These are phyloP conservation scores for Cheilosia scutellata DNA, from an alignment of 2,888 invertebrate genomes.

Conservation along the genomic window DNA sequence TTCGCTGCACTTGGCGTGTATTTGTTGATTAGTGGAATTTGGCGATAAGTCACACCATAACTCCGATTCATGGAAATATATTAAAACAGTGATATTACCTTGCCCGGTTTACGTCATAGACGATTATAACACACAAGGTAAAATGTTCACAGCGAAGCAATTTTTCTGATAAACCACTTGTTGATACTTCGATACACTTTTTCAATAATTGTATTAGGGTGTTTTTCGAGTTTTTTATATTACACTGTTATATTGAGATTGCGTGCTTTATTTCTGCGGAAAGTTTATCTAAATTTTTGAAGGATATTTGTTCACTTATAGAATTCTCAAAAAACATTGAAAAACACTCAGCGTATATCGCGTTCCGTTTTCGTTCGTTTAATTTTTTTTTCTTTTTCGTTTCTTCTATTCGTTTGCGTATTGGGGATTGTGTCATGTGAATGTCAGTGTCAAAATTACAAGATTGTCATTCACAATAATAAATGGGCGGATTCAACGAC, in stretches of 20 bases:
- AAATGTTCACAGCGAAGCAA: constrained; percentile 64
- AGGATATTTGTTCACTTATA: constrained; percentile 38
- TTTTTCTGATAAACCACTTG: constrained; percentile 62
- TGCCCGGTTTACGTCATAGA: constrained; percentile 75
- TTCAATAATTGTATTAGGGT: constrained; percentile 24
- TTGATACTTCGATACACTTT: constrained; percentile 48
- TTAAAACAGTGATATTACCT: constrained; percentile 69
- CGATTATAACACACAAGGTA: constrained; percentile 73
- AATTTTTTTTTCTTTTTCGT: constrained; percentile 27
- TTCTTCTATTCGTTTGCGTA: constrained; percentile 8
- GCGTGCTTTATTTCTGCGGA: constrained; percentile 12
- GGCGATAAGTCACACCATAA: neutral
- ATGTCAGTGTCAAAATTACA: constrained; percentile 45
- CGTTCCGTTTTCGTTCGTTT: constrained; percentile 69
- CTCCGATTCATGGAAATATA: neutral
- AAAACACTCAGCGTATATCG: constrained; percentile 56
- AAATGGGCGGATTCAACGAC: neutral
- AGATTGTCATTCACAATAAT: constrained; percentile 57
- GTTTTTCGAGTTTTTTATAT: constrained; percentile 4
- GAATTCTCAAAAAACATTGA: constrained; percentile 55
- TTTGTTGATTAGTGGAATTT: constrained; percentile 24
- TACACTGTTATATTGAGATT: neutral
- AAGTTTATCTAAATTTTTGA: constrained; percentile 22
- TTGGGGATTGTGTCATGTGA: constrained; percentile 37
- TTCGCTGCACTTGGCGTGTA: constrained; percentile 24